A percentile compares a stretch with the other conserved stretches of the same genome.
These are phyloP conservation scores for Picathartes gymnocephalus DNA, from an alignment of 2,113 vertebrate genomes.

Conservation along the genomic window DNA sequence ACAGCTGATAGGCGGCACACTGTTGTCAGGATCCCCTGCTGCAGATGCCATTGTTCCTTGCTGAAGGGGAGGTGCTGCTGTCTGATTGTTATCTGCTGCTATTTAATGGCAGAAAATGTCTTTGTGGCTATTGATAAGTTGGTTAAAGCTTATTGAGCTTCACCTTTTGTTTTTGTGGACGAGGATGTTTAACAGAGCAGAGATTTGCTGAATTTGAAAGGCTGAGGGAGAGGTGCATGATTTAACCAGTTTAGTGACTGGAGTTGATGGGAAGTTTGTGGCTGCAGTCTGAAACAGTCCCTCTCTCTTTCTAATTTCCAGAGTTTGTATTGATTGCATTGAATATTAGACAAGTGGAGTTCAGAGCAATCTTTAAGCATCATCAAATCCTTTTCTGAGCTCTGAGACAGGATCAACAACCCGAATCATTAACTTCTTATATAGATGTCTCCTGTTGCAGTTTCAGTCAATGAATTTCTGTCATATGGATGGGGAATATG, in stretches of 20 bases:
- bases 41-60: not conserved
- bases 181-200: not conserved
- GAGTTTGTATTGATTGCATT: not conserved
- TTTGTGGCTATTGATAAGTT: not conserved
- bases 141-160: not conserved
- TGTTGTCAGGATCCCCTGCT: not conserved
- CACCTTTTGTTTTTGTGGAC: not conserved
- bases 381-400: not conserved
- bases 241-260: not conserved
- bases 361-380: constrained; percentile 9
- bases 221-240: not conserved
- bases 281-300: not conserved
- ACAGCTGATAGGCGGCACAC: not conserved
- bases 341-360: not conserved
- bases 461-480: not conserved
- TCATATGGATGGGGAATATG: not conserved
- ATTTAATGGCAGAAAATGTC: not conserved
- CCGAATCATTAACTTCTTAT: not conserved
- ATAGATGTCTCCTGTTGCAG: not conserved
- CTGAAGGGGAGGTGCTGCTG: not conserved
- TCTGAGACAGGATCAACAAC: not conserved
- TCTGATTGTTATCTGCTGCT: not conserved
- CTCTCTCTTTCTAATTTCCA: not conserved
- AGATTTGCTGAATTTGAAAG: not conserved
- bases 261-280: not conserved